phyloP scores from a whole-genome alignment of 2,113 vertebrate species.

The Galemys pyrenaicus region DNA sequence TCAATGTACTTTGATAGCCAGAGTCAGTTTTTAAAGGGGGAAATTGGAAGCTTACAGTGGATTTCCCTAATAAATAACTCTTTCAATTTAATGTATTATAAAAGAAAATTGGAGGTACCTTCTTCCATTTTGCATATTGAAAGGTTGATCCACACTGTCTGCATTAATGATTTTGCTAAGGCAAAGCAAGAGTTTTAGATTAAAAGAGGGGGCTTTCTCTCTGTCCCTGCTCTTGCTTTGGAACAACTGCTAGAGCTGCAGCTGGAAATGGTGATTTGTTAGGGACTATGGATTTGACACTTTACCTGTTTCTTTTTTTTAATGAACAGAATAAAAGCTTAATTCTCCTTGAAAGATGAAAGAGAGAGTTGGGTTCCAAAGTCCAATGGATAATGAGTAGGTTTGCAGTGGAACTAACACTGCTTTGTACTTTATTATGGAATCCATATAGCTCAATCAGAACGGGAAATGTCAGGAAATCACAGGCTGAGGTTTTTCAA shows the following conservation, averaged over 20 bases:
- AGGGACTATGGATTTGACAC: slow-evolving; percentile 53
- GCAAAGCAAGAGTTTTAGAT: slow-evolving; percentile 66
- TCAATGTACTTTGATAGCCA: slow-evolving; percentile 61
- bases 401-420: slow-evolving; percentile 66
- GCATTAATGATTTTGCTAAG: slow-evolving; percentile 67
- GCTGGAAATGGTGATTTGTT: background rate
- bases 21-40: slow-evolving; percentile 37
- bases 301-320: background rate
- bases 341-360: slow-evolving; percentile 62
- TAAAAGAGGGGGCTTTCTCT: slow-evolving; percentile 28
- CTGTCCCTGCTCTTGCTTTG: slow-evolving; percentile 31
- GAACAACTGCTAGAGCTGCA: slow-evolving; percentile 22
- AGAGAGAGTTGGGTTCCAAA: slow-evolving; percentile 10
- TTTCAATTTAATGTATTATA: slow-evolving; percentile 66
- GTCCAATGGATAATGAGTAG: slow-evolving; percentile 49
- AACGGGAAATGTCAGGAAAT: slow-evolving; percentile 39
- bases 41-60: slow-evolving; percentile 13
- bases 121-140: slow-evolving; percentile 82
- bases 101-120: slow-evolving; percentile 53
- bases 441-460: background rate
- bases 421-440: slow-evolving; percentile 54
- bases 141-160: slow-evolving; percentile 70
- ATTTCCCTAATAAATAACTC: slow-evolving; percentile 71
- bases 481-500: background rate
- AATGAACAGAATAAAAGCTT: background rate